These are phyloP conservation scores for Belgica antarctica DNA, from an alignment of 2,888 invertebrate genomes.

Conservation along the genomic window DNA sequence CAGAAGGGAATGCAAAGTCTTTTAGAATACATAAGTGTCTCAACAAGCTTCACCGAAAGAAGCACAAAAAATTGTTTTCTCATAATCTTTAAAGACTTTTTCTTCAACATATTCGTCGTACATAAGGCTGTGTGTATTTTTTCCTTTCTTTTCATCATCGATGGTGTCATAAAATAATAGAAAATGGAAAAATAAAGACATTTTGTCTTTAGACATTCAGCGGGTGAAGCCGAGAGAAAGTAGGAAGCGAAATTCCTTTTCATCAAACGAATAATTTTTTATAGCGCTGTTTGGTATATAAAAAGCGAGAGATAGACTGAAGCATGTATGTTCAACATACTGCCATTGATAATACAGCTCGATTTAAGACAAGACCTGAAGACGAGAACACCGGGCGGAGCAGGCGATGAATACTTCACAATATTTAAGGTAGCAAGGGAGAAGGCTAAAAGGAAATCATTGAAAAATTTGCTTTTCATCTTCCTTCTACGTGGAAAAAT, in stretches of 20 bases:
- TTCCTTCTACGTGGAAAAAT: background rate
- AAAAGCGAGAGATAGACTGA: too few relatives aligned
- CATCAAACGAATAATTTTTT: constrained; percentile 18
- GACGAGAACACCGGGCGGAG: too few relatives aligned
- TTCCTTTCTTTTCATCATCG: constrained; percentile 28
- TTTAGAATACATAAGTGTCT: constrained; percentile 23
- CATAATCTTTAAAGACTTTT: constrained; percentile 30
- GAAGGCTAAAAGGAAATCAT: constrained; percentile 24
- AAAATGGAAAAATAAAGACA: constrained; percentile 35
- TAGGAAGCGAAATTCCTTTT: constrained; percentile 23
- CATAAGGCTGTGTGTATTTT: background rate
- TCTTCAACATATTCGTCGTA: constrained; percentile 18
- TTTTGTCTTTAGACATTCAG: constrained; percentile 6
- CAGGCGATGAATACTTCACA: background rate
- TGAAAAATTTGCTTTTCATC: constrained; percentile 11
- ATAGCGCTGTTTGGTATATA: constrained; percentile 1
- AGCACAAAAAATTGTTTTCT: constrained; percentile 28
- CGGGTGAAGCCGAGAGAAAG: background rate
- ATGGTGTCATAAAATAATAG: constrained; percentile 33
- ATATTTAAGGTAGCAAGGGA: background rate
- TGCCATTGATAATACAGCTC: constrained; percentile 18
- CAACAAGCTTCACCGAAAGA: background rate
- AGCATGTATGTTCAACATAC: background rate
- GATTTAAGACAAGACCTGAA: constrained; percentile 16
- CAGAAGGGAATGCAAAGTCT: background rate